Evolutionary conservation across 2,797 vertebrate species (phyloP).

Genomic region (Merluccius polli): DNA sequence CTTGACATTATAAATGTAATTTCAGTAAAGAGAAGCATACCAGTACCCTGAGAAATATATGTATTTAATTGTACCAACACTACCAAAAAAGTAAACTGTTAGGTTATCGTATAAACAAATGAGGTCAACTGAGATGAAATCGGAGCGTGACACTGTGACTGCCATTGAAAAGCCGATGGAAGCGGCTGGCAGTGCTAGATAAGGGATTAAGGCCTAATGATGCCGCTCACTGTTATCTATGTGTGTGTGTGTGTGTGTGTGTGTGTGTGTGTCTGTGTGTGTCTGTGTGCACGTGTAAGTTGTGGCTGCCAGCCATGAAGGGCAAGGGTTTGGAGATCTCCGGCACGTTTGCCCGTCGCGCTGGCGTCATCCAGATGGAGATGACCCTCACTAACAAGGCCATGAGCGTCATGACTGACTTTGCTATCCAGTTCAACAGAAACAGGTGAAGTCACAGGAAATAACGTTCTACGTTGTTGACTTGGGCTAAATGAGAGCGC

Average conservation of each 20-base stretch:
- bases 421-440: conserved; percentile 97
- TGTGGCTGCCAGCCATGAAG: conserved; percentile 96
- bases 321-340: conserved; percentile 96
- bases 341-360: conserved; percentile 88
- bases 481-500: background rate
- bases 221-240: background rate
- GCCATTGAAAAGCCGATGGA: background rate
- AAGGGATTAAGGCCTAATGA: background rate
- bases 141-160: background rate
- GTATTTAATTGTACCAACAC: background rate
- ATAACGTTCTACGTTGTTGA: background rate
- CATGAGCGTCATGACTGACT: conserved; percentile 95
- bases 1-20: too few species aligned
- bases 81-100: background rate
- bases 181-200: background rate
- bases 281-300: conserved; percentile 57
- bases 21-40: background rate
- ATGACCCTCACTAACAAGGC: conserved; percentile 92
- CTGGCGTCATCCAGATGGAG: conserved; percentile 93
- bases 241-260: background rate
- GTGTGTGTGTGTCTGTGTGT: background rate
- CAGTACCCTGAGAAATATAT: background rate
- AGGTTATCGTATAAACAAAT: background rate
- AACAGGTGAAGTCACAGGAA: conserved; percentile 79
- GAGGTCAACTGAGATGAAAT: too few species aligned